Base-by-base conservation (phyloP, 2,888 invertebrate genomes). In the Heterodera filipjevi region DNA sequence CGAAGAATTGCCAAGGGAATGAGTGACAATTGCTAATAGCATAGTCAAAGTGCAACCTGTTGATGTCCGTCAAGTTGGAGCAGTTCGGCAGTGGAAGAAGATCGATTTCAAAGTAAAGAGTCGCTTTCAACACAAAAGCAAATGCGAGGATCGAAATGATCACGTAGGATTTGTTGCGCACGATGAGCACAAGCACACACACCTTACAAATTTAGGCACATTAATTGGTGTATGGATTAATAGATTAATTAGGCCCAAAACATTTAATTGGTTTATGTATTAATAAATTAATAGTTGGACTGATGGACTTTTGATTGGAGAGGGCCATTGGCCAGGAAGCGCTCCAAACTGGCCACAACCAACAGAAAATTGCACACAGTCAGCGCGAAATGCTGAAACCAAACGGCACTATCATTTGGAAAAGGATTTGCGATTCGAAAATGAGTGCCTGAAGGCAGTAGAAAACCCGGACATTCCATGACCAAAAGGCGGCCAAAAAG, bases 361-460 rank as follows among this genome's bases (percentile, higher is more conserved):
- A 86, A 77, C 71, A 86, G 71, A 72, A 85, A 86, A 74, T 86
- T 86, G 66, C 85, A 85, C 35, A 85, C 83, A 16, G 85, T 84
- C 59, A 86, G 74, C 32, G 85, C 83, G 66, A 86, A 83, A 64
- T 86, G 86, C 85, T 85, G 66, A 81, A 84, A 77, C 14, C 22
- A 76, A 75, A 75, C 6, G 33, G 44, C 16, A 14, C 2, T 35
- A 49, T 12, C 3, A 49, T 49, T 49, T 49, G 6, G 46, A 49
- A 49, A 49, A 16, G 16, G 6, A 3, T 49, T 49, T 49, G 59
- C 19, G 46, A 33, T n/a, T 16, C 6, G 39, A 72, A 27, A 39
- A 1, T 71, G n/a, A n/a, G n/a, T 83, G 79, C 81, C 76, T 84
- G 80, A 33, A 85, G 71, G 39, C 81, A 84, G 77, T 83, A 83